These are phyloP conservation scores for Agonum fuliginosum DNA, from an alignment of 2,888 invertebrate genomes.

Conservation along the genomic window DNA sequence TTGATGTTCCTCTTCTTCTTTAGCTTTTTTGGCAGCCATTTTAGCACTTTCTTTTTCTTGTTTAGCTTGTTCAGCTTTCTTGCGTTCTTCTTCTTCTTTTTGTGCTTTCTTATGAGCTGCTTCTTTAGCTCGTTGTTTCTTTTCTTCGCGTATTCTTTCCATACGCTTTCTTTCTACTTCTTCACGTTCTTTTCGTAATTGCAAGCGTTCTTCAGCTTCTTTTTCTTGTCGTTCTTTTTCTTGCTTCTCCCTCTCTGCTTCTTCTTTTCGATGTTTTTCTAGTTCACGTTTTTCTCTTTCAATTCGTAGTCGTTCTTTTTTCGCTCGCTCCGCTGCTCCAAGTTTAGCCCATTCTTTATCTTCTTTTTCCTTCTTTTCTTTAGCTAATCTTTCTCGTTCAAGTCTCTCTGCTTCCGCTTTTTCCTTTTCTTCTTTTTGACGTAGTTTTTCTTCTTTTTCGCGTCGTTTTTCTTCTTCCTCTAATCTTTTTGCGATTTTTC, in stretches of 20 bases:
- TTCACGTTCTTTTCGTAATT: constrained; percentile 65
- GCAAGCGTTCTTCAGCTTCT: constrained; percentile 67
- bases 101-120: constrained; percentile 68
- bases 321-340: constrained; percentile 53
- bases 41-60: constrained; percentile 69
- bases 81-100: constrained; percentile 69
- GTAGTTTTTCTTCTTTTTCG: constrained; percentile 65
- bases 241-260: constrained; percentile 68
- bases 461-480: constrained; percentile 67
- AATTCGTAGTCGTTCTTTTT: constrained; percentile 65
- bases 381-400: constrained; percentile 64
- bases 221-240: constrained; percentile 65
- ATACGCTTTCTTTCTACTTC: constrained; percentile 65
- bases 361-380: constrained; percentile 68
- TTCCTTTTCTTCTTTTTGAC: constrained; percentile 66
- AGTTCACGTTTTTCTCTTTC: constrained; percentile 66
- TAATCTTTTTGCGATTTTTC: constrained; percentile 68
- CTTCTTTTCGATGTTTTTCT: constrained; percentile 63
- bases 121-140: constrained; percentile 62
- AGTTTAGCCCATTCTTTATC: constrained; percentile 63
- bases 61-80: constrained; percentile 68
- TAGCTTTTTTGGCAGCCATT: constrained; percentile 67
- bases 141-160: constrained; percentile 65
- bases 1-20: constrained; percentile 44
- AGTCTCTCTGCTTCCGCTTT: constrained; percentile 66